Base-by-base conservation (phyloP, 1,140 invertebrate genomes). In the Procambarus clarkii region DNA sequence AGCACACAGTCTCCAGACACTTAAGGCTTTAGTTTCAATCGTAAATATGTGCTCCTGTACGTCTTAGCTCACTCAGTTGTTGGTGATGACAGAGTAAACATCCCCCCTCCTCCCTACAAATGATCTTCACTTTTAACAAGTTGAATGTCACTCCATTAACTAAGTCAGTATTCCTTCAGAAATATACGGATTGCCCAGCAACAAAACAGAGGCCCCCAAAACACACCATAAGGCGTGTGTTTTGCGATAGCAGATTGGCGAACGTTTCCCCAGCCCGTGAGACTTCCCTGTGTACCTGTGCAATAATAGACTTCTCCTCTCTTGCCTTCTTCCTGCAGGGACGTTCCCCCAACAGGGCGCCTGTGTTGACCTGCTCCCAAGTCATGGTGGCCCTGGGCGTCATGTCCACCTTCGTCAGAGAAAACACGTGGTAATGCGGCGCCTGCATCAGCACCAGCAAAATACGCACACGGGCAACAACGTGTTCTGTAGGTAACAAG, bases 371-470 rank as follows among this genome's bases (percentile, higher is more conserved):
- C 69, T 89, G 87, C 64, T 82, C 87, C 11, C 87, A 79, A n/a
- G 24, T 81, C 21, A 64, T 89, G 46, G 97, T 96, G 89, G 97
- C 97, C 5, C 97, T 97, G 15, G 97, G 96, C 0, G 97, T 96
- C 15, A 97, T 97, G 94, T 97, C 97, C 96, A 97, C 96, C 1
- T 97, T 94, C 0, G 97, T 97, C 94, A 97, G n/a, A 24, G 85
- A 87, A 11, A 87, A 54, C 24, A 46, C 46, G 9, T 87, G 85
- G 85, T 78, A 87, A 74, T 34, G 7, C 60, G 15, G 18, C 50
- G 13, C 50, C 13, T 64, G 9, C 18, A 18, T 15, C 60, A 64
- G 60, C 7, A 18, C 11, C 60, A 64, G 3, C 60, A 18, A 9
- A 9, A 18, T 18, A 64, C 60, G 18, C 60, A 64, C 60, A 15